Evolutionary conservation across 2,113 vertebrate species (phyloP).

Genomic region (Gymnarchus niloticus): DNA sequence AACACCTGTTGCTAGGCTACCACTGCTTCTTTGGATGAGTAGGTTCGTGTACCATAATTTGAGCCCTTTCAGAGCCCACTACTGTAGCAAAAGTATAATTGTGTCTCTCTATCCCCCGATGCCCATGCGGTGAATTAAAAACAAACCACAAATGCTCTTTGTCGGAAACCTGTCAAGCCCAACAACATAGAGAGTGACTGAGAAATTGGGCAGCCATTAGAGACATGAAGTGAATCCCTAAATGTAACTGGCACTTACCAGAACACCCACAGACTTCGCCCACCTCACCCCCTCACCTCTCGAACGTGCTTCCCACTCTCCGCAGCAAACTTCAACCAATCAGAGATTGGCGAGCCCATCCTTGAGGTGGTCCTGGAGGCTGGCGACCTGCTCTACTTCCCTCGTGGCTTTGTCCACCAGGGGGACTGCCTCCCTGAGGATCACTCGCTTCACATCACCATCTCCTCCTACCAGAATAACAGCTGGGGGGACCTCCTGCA

Average conservation of each 20-base stretch:
- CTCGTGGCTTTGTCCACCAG: conserved; percentile 91
- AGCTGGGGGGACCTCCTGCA: conserved; percentile 86
- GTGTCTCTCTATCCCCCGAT: not conserved
- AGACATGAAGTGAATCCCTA: not conserved
- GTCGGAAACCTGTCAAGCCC: not conserved
- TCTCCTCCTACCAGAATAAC: conserved; percentile 92
- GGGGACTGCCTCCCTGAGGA: conserved; percentile 74
- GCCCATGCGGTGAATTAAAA: not conserved
- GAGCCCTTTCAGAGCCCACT: not conserved
- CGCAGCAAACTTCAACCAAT: conserved; percentile 74
- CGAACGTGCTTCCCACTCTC: not conserved
- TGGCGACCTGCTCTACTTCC: conserved; percentile 90
- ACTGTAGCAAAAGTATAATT: not conserved
- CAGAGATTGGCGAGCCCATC: conserved; percentile 74
- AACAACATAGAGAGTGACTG: not conserved
- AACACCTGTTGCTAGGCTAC: conserved; percentile 18
- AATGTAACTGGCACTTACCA: not conserved
- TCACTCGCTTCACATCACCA: conserved; percentile 87
- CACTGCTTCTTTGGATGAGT: not conserved
- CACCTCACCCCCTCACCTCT: too few species aligned
- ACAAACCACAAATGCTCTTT: not conserved
- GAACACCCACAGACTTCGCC: too few species aligned
- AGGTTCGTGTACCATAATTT: not conserved
- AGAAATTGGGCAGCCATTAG: too few species aligned
- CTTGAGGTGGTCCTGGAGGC: conserved; percentile 84